Base-by-base conservation (phyloP, 2,888 invertebrate genomes). In the Maniola hyperantus region DNA sequence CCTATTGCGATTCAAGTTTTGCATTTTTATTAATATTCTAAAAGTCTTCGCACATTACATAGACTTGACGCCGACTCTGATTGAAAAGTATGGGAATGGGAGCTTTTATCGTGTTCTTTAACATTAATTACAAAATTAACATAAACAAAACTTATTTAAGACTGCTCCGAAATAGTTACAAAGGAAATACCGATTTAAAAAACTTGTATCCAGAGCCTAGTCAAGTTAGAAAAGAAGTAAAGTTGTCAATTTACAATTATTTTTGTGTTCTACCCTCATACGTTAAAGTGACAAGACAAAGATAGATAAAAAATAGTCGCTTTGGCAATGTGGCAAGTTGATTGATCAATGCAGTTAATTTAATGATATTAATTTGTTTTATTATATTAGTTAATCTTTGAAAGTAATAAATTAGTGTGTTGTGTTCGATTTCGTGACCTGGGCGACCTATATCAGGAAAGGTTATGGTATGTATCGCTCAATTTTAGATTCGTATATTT, bases 381-480 rank as follows among this genome's bases (percentile, higher is more conserved):
- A 39, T 8, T 36, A 34, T 36, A 15, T 55, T 1, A 39, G 39
- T 15, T 39, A 36, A 10, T 55, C 4, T 44, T 58, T 26, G 6
- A 7, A 20, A 26, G 13, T 58, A 26, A 33, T 33, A n/a, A 46
- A 58, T 13, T 42, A 13, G 10, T 36, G 55, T 26, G n/a, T 58
- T n/a, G 44, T n/a, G 13, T 48, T 48, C 6, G 60, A 34, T 33
- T 48, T 34, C 26, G 60, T 60, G 60, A 60, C 46, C 39, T 11
- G n/a, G 10, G 7, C 15, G 11, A 15, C 48, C 15, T 39, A 11
- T 63, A 53, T n/a, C 18, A 60, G 48, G 60, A 60, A 48, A 48
- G 34, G 48, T 60, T 36, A 60, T 60, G 60, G 60, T 60, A 60
- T 48, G 48, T 60, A 48, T n/a, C 33, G 8, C 18, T 15, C 11